Base-by-base conservation (phyloP, 2,888 invertebrate genomes). In the Macrophya annulata region DNA sequence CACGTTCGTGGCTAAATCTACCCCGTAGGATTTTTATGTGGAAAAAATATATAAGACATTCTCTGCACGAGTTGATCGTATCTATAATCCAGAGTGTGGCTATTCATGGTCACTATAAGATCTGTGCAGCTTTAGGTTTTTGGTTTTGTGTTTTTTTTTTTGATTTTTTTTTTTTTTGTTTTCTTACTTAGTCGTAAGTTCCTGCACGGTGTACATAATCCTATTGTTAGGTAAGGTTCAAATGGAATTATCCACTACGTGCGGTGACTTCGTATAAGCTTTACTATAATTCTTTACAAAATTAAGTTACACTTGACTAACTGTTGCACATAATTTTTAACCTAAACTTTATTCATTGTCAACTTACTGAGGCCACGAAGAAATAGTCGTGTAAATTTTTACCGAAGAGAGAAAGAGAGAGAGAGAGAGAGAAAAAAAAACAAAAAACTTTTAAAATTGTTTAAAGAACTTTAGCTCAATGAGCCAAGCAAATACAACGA, bases 31-130 rank as follows among this genome's bases (percentile, higher is more conserved):
- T n/a, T 74, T 74, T 74, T 4, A 45, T 21, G 43, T 1, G 45
- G 4, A 45, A 74, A 40, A 45, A 74, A 40, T 74, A 45, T 9
- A 77, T 77, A 51, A 37, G 55, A 37, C n/a, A 77, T 77, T 77
- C 77, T 55, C 37, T 17, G 51, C 77, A 77, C 77, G 77, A 37
- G 55, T 55, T 31, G 8, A 55, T 51, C 51, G 51, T 74, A 45
- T 37, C 68, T 37, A 77, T 37, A 55, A 25, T 55, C 51, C 9
- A 55, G 37, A 77, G 37, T 37, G 37, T 51, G 37, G 77, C 37
- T 77, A 37, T 55, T 37, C 9, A 9, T 8, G 55, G 12, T 51
- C 1, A 21, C 9, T 43, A 37, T 62, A 25, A 68, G 8, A 74
- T 74, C 74, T 31, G n/a, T 17, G 74, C 21, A 21, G 74, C 45